Conservation (phyloP, 2,888 invertebrate genomes). For the Caenorhabditis uteleia region DNA sequence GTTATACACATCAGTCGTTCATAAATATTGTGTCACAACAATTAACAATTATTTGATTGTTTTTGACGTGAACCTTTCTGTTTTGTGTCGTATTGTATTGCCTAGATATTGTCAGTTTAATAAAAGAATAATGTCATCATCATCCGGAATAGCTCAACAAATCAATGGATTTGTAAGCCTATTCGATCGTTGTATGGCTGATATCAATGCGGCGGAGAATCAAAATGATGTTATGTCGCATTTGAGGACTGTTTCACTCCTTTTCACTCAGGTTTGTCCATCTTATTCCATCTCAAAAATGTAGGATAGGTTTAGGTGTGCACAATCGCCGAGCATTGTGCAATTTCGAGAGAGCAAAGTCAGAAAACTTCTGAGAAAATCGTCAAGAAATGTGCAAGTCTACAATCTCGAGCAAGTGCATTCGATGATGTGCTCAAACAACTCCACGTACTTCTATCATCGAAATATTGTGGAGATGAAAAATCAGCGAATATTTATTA, state of each 20-base stretch:
- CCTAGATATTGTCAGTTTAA: too few species aligned
- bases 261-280: conserved; percentile 19
- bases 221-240: conserved; percentile 18
- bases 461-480: conserved; percentile 7
- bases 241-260: conserved; percentile 16
- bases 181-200: conserved; percentile 16
- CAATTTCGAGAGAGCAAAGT: conserved; percentile 4
- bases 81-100: too few species aligned
- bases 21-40: too few species aligned
- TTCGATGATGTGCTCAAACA: conserved; percentile 19
- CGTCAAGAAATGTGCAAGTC: not conserved
- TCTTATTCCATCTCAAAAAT: not conserved
- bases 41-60: too few species aligned
- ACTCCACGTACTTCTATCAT: conserved; percentile 9
- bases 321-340: conserved; percentile 6
- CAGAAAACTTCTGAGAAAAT: not conserved
- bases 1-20: too few species aligned
- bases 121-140: too few species aligned
- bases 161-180: conserved; percentile 7
- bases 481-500: conserved; percentile 1
- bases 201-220: conserved; percentile 10
- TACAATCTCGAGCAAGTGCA: conserved; percentile 4
- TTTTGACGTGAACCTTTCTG: too few species aligned
- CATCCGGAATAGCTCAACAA: not conserved
- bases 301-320: conserved; percentile 7